Conservation (phyloP, 2,113 vertebrate genomes). For the Numida meleagris region DNA sequence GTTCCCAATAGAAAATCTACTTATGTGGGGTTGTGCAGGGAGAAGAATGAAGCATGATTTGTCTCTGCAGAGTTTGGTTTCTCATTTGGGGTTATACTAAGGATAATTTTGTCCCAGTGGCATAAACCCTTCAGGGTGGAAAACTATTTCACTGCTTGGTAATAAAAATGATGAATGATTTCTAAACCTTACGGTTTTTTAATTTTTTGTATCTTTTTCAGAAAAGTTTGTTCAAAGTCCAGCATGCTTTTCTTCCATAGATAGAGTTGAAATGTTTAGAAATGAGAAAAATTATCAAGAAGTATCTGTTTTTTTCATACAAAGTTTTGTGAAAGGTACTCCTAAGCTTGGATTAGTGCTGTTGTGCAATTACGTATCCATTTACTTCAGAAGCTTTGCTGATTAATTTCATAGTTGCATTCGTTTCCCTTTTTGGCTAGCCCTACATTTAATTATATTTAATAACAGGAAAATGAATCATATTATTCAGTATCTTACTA, state of each 20-base stretch:
- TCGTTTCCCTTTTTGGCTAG: conserved; percentile 42
- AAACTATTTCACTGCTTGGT: neutral
- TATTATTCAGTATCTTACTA: neutral
- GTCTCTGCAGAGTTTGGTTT: neutral
- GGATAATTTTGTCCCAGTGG: neutral
- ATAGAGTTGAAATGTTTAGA: neutral
- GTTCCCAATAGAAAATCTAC: neutral
- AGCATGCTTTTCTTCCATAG: neutral
- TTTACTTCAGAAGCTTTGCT: conserved; percentile 30
- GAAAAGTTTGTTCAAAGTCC: neutral
- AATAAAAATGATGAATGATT: neutral
- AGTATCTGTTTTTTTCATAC: neutral
- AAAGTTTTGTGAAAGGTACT: neutral
- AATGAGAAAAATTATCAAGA: neutral
- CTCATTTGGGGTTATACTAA: neutral
- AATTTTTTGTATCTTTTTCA: too few relatives aligned
- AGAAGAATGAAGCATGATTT: neutral
- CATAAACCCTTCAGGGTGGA: neutral
- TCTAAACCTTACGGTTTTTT: neutral
- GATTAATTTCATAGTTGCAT: conserved; percentile 27
- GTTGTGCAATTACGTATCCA: neutral
- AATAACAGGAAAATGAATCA: conserved; percentile 33
- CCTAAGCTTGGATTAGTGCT: neutral
- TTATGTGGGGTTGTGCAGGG: neutral
- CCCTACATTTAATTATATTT: conserved; percentile 47